Conservation (phyloP, 2,797 vertebrate species). For the Pristis pectinata region DNA sequence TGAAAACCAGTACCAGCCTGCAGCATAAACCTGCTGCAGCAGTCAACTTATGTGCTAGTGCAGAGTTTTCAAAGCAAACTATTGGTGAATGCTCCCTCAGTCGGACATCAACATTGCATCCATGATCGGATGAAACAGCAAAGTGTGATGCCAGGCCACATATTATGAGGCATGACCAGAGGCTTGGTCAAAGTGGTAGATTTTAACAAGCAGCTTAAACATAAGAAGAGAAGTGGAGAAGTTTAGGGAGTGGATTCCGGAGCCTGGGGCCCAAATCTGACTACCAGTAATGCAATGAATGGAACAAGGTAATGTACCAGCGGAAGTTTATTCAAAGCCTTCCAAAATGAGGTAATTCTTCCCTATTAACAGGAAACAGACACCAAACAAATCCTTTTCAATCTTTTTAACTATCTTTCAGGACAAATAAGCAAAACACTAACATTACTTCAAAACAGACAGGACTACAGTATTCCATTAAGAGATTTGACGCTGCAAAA, state of each 20-base stretch:
- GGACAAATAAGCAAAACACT: not conserved
- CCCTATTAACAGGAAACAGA: not conserved
- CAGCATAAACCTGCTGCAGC: not conserved
- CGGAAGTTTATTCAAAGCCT: not conserved
- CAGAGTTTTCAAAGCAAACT: not conserved
- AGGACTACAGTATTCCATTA: not conserved
- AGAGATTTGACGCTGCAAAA: not conserved
- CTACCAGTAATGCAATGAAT: too few species aligned
- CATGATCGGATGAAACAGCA: too few species aligned
- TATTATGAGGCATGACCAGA: too few species aligned
- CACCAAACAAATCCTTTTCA: not conserved
- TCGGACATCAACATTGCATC: too few species aligned
- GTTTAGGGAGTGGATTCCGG: too few species aligned
- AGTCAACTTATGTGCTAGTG: not conserved
- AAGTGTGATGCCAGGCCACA: too few species aligned
- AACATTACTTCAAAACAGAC: not conserved
- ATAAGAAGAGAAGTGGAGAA: too few species aligned
- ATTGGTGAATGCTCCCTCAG: not conserved
- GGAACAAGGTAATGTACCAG: too few species aligned
- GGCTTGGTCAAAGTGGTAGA: too few species aligned
- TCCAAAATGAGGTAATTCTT: not conserved
- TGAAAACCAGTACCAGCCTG: not conserved
- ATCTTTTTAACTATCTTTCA: not conserved
- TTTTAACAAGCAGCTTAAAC: too few species aligned
- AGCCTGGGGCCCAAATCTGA: too few species aligned